Conservation (phyloP, 2,888 invertebrate genomes). For the Oxytorus armatus region DNA sequence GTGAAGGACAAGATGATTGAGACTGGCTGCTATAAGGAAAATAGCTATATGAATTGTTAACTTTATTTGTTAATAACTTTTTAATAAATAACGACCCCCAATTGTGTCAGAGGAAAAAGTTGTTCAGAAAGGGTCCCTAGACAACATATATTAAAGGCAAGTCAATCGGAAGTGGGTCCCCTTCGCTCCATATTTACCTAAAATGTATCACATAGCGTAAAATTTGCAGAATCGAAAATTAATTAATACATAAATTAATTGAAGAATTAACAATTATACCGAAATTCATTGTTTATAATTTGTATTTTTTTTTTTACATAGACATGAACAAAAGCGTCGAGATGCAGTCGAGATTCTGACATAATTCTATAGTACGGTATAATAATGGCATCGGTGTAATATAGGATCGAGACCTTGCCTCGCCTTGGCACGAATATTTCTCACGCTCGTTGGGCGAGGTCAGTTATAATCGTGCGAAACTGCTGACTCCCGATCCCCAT, state of each 20-base stretch:
- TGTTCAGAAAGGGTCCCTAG: too few relatives aligned
- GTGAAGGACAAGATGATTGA: too few relatives aligned
- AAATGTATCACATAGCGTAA: too few relatives aligned
- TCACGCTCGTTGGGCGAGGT: slow-evolving; percentile 74
- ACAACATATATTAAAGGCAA: too few relatives aligned
- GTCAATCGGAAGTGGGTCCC: too few relatives aligned
- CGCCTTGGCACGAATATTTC: slow-evolving; percentile 75
- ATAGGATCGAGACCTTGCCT: slow-evolving; percentile 71
- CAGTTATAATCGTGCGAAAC: slow-evolving; percentile 73
- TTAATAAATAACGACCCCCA: too few relatives aligned
- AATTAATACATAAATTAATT: neutral
- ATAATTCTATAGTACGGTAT: slow-evolving; percentile 11
- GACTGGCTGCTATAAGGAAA: too few relatives aligned
- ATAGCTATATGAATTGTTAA: too few relatives aligned
- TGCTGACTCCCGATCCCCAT: slow-evolving; percentile 69
- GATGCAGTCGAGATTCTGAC: neutral
- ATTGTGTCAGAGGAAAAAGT: too few relatives aligned
- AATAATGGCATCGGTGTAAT: slow-evolving; percentile 30
- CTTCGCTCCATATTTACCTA: too few relatives aligned
- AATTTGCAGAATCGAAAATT: neutral
- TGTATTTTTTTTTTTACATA: neutral
- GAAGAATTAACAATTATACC: too few relatives aligned
- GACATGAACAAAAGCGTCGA: neutral
- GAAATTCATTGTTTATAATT: neutral
- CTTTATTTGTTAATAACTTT: too few relatives aligned